These are phyloP conservation scores for Cyphomyrmex costatus DNA, from an alignment of 1,140 invertebrate genomes.

Conservation along the genomic window DNA sequence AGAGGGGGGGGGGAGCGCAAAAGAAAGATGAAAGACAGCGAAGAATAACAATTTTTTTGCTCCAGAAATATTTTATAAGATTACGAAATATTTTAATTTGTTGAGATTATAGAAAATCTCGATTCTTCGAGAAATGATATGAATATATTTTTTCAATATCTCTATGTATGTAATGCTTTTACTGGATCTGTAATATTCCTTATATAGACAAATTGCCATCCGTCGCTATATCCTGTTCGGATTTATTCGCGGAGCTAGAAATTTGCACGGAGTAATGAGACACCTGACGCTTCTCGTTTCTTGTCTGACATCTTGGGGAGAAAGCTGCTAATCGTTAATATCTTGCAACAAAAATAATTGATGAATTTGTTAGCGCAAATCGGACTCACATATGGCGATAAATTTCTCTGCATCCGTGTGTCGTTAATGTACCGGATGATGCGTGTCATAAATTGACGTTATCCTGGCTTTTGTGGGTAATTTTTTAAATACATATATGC, in stretches of 20 bases:
- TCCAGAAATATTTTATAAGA: neutral
- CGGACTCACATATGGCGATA: constrained; percentile 17
- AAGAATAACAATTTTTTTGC: neutral
- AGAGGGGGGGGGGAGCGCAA: too few species aligned
- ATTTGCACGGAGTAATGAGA: constrained; percentile 38
- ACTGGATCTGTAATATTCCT: neutral
- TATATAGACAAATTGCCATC: neutral
- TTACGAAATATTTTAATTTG: neutral
- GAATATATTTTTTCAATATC: neutral
- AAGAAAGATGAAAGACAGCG: neutral
- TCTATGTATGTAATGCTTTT: neutral
- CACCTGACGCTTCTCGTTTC: constrained; percentile 34
- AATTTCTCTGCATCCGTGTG: constrained; percentile 16
- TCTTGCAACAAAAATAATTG: constrained; percentile 46
- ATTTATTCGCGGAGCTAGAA: constrained; percentile 34
- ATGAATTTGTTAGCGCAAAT: constrained; percentile 42
- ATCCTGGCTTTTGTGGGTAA: neutral
- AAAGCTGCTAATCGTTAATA: constrained; percentile 49
- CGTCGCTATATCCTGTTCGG: neutral
- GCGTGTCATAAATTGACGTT: constrained; percentile 17
- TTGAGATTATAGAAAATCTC: neutral
- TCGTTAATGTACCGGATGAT: constrained; percentile 34
- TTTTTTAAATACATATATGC: neutral
- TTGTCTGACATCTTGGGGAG: constrained; percentile 36
- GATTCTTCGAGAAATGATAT: neutral